A percentile compares a stretch with the other conserved stretches of the same genome.
These are phyloP conservation scores for Varroa destructor DNA, from an alignment of 1,140 invertebrate species.

Conservation along the genomic window DNA sequence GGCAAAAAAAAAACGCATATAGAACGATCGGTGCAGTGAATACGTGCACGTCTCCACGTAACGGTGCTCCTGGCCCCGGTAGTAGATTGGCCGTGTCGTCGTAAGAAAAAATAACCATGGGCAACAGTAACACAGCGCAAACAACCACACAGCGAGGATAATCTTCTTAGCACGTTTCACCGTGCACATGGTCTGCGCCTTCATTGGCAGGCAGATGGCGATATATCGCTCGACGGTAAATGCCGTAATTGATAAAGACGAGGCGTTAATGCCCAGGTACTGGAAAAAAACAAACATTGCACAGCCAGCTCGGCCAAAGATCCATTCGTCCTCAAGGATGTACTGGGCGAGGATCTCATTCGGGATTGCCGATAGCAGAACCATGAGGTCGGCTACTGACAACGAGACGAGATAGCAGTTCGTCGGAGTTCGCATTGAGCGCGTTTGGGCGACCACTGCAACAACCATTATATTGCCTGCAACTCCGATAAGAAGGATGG, in stretches of 20 bases:
- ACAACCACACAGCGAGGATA: conserved; percentile 48
- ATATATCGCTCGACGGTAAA: conserved; percentile 53
- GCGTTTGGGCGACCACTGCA: conserved; percentile 43
- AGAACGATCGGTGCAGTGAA: conserved; percentile 44
- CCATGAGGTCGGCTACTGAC: conserved; percentile 49
- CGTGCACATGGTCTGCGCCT: conserved; percentile 48
- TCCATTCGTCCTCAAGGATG: conserved; percentile 46
- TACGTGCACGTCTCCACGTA: conserved; percentile 44
- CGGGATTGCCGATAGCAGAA: conserved; percentile 48
- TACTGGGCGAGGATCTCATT: conserved; percentile 50
- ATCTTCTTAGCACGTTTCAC: conserved; percentile 48
- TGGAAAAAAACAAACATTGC: conserved; percentile 51
- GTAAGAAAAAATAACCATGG: conserved; percentile 47
- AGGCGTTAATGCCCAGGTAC: conserved; percentile 55
- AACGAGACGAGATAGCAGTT: conserved; percentile 52
- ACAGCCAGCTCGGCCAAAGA: conserved; percentile 50
- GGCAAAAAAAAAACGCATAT: conserved; percentile 47
- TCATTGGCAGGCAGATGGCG: conserved; percentile 50
- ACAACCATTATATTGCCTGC: conserved; percentile 48
- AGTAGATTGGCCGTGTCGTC: conserved; percentile 38
- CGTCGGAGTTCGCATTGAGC: conserved; percentile 49
- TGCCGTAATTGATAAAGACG: conserved; percentile 51
- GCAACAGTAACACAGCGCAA: conserved; percentile 46
- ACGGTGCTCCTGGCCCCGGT: conserved; percentile 36
- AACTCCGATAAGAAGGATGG: conserved; percentile 48